These are phyloP conservation scores for Gallinago media DNA, from an alignment of 2,113 vertebrate species.

Conservation along the genomic window DNA sequence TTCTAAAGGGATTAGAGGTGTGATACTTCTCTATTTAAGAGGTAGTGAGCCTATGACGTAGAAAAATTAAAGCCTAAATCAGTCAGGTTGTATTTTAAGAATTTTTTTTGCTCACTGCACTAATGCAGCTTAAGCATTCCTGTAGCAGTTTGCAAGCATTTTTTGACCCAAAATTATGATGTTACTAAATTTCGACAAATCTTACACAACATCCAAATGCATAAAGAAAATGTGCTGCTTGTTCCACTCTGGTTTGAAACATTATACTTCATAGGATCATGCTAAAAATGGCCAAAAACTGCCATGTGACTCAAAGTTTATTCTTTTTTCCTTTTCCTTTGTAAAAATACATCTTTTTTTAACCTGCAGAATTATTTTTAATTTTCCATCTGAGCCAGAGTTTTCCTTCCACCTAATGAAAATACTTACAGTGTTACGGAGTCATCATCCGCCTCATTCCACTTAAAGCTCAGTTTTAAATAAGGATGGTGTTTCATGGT, in stretches of 20 bases:
- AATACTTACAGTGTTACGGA: neutral
- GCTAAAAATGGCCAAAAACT: neutral
- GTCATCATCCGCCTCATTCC: neutral
- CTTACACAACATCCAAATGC: neutral
- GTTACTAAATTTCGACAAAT: neutral
- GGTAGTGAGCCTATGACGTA: neutral
- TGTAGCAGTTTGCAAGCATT: neutral
- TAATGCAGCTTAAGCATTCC: neutral
- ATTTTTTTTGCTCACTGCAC: neutral
- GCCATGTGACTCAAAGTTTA: neutral
- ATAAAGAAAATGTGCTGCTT: neutral
- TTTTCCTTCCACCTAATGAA: neutral
- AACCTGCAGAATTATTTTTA: neutral
- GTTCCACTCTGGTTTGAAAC: neutral
- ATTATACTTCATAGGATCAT: neutral
- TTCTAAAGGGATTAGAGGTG: neutral
- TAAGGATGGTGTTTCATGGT: neutral
- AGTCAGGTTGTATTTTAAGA: neutral
- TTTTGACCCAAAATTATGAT: neutral
- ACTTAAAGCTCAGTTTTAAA: neutral
- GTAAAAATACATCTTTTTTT: neutral
- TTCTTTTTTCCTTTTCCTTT: neutral
- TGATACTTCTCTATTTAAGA: neutral
- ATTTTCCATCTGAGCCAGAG: neutral
- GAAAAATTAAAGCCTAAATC: constrained; percentile 20